Evolutionary conservation across 2,888 invertebrate species (phyloP).

Genomic region (Polydrusus tereticollis): DNA sequence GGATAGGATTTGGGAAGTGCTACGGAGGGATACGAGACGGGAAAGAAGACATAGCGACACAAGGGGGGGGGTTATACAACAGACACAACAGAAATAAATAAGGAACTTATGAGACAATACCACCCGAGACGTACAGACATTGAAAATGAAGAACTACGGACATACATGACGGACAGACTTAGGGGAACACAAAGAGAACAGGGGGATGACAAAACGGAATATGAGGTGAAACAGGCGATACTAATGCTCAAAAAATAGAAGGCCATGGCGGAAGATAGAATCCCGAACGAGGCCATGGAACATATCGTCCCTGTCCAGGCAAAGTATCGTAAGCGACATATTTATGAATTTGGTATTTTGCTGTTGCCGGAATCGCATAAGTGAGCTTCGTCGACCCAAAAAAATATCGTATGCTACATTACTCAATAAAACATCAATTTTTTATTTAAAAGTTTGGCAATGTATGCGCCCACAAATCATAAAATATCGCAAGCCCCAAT

Average conservation of each 20-base stretch:
- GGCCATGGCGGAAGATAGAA: constrained; percentile 29
- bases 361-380: too few relatives aligned
- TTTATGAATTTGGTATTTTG: too few relatives aligned
- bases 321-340: too few relatives aligned
- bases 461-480: too few relatives aligned
- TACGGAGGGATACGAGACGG: neutral
- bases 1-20: constrained; percentile 2
- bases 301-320: too few relatives aligned
- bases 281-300: constrained; percentile 31
- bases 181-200: neutral
- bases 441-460: too few relatives aligned
- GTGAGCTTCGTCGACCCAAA: too few relatives aligned
- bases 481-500: too few relatives aligned
- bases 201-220: neutral
- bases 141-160: constrained; percentile 16
- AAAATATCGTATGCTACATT: too few relatives aligned
- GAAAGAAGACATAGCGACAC: constrained; percentile 9
- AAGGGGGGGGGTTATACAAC: constrained; percentile 32
- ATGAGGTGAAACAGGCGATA: neutral
- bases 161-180: neutral
- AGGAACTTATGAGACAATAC: constrained; percentile 39
- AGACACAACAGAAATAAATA: constrained; percentile 30
- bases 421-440: too few relatives aligned
- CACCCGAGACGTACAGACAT: constrained; percentile 26
- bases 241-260: constrained; percentile 15